These are phyloP conservation scores for Epirrita christyi DNA, from an alignment of 2,888 invertebrate species.

Conservation along the genomic window DNA sequence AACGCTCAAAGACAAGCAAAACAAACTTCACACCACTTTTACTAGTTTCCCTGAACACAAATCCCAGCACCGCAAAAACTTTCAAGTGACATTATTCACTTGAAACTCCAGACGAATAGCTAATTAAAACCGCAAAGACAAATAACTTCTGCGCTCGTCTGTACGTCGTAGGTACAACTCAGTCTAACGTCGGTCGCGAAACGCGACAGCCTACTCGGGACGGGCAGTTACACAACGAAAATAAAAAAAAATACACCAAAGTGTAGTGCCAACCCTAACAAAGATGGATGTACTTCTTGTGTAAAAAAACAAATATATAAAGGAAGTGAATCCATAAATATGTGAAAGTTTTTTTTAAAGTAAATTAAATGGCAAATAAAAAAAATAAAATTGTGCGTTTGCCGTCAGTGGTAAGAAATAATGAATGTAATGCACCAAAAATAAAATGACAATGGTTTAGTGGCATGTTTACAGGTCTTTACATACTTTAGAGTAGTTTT, in stretches of 20 bases:
- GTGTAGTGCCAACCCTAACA: constrained; percentile 33
- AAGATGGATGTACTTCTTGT: not conserved
- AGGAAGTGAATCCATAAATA: constrained; percentile 4
- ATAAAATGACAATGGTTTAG: constrained; percentile 59
- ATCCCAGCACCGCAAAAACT: constrained; percentile 15
- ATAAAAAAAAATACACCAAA: constrained; percentile 48
- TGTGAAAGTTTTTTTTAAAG: constrained; percentile 35
- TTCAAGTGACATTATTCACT: constrained; percentile 25
- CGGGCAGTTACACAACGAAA: constrained; percentile 42
- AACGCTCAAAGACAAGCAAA: constrained; percentile 1
- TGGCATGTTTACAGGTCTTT: constrained; percentile 81
- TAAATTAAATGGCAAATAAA: constrained; percentile 69
- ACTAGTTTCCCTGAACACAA: constrained; percentile 1
- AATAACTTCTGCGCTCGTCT: constrained; percentile 37
- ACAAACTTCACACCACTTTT: constrained; percentile 13
- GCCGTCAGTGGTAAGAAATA: constrained; percentile 79
- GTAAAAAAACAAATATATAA: not conserved
- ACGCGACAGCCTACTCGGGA: constrained; percentile 48
- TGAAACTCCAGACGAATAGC: constrained; percentile 30
- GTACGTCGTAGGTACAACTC: constrained; percentile 52
- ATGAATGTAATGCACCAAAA: constrained; percentile 61
- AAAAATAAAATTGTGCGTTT: constrained; percentile 79
- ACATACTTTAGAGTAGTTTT: constrained; percentile 61
- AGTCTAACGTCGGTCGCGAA: constrained; percentile 64
- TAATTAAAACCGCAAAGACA: constrained; percentile 41